Evolutionary conservation across 2,888 invertebrate species (phyloP).

Genomic region (Eupithecia exiguata): DNA sequence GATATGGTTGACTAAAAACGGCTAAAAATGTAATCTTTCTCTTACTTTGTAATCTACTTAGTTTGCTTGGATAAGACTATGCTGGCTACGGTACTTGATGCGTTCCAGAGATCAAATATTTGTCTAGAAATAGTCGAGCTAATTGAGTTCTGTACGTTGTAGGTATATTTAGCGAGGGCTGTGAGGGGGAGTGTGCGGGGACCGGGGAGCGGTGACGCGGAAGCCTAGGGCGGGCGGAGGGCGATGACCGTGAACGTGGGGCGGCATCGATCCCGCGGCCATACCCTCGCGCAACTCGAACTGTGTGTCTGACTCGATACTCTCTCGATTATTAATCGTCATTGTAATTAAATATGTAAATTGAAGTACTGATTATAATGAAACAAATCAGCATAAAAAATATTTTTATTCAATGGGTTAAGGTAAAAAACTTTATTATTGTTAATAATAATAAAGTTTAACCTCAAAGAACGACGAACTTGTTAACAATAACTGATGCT

Average conservation of each 20-base stretch:
- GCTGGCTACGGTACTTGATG: not conserved
- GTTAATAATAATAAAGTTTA: not conserved
- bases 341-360: not conserved
- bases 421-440: not conserved
- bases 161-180: constrained; percentile 73
- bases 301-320: constrained; percentile 54
- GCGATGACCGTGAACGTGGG: constrained; percentile 84
- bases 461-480: not conserved
- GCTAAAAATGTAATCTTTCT: not conserved
- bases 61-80: not conserved
- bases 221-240: constrained; percentile 83
- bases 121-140: constrained; percentile 76
- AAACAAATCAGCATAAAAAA: not conserved
- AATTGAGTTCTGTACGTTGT: constrained; percentile 80
- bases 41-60: not conserved
- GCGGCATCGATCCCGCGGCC: constrained; percentile 79
- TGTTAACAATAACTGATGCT: not conserved
- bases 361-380: not conserved
- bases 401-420: not conserved
- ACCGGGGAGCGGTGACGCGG: constrained; percentile 71
- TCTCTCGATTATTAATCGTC: constrained; percentile 38
- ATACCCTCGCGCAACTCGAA: constrained; percentile 83
- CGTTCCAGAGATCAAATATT: constrained; percentile 40
- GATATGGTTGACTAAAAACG: not conserved
- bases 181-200: constrained; percentile 42